phyloP scores from a whole-genome alignment of 2,888 invertebrate species.

The Lathronympha strigana region DNA sequence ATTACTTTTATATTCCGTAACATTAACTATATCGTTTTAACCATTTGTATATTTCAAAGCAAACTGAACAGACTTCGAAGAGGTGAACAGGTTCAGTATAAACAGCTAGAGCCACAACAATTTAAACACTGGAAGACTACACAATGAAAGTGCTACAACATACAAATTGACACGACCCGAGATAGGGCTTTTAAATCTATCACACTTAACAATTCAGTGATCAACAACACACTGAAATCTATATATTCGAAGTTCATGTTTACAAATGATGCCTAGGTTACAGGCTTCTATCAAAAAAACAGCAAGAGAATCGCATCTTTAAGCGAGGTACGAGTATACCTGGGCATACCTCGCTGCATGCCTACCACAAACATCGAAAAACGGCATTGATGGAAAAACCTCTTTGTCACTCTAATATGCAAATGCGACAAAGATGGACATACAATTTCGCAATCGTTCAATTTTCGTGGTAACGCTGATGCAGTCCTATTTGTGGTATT shows the following conservation, averaged over 20 bases:
- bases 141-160: slow-evolving; percentile 20
- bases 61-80: slow-evolving; percentile 42
- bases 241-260: not conserved
- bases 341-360: not conserved
- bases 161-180: slow-evolving; percentile 26
- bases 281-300: not conserved
- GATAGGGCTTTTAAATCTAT: slow-evolving; percentile 33
- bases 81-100: slow-evolving; percentile 15
- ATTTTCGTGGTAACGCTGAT: too few relatives aligned
- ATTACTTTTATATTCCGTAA: slow-evolving; percentile 4
- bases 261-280: not conserved
- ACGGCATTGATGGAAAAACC: too few relatives aligned
- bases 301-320: not conserved
- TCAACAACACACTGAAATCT: not conserved
- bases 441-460: too few relatives aligned
- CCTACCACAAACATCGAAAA: not conserved
- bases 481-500: not conserved
- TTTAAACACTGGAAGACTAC: slow-evolving; percentile 37
- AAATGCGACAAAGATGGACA: too few relatives aligned
- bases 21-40: not conserved
- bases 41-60: slow-evolving; percentile 25
- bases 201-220: slow-evolving; percentile 11
- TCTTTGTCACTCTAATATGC: too few relatives aligned
- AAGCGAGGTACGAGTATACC: not conserved
- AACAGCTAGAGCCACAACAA: slow-evolving; percentile 19